Percentiles rank a stretch among this genome's conserved stretches.
phyloP scores from a whole-genome alignment of 92 coral and sea anemone genomes.

The Phymanthus crucifer region DNA sequence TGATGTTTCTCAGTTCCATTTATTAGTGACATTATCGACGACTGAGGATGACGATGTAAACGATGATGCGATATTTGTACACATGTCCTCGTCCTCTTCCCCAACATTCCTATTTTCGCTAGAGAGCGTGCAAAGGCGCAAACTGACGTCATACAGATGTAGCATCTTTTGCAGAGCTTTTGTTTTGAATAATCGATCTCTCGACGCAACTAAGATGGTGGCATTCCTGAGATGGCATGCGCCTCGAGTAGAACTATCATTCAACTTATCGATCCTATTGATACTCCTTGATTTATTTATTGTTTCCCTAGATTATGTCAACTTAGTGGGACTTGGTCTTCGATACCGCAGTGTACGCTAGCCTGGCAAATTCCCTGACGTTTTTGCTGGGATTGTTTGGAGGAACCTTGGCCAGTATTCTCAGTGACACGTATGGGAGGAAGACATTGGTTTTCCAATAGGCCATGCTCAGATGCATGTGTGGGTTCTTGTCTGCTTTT shows the following conservation, averaged over 20 bases:
- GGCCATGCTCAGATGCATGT: conserved; percentile 21
- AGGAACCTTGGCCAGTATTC: conserved; percentile 32
- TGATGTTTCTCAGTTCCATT: too few relatives aligned
- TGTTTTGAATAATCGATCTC: too few relatives aligned
- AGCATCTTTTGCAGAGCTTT: too few relatives aligned
- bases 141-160: too few relatives aligned
- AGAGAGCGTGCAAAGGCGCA: too few relatives aligned
- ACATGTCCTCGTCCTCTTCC: too few relatives aligned
- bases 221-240: neutral
- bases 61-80: too few relatives aligned
- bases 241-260: neutral
- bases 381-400: conserved; percentile 45
- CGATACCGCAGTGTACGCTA: conserved; percentile 50
- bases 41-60: too few relatives aligned
- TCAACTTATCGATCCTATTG: neutral
- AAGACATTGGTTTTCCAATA: conserved; percentile 28
- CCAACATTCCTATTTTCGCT: too few relatives aligned
- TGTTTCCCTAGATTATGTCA: neutral
- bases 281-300: neutral
- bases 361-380: conserved; percentile 43
- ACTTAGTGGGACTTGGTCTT: conserved; percentile 67
- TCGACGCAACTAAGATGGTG: too few relatives aligned
- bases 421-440: conserved; percentile 57
- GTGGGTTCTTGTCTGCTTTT: conserved; percentile 45
- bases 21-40: too few relatives aligned